Conservation (phyloP, 2,888 invertebrate species). For the Noctua pronuba region DNA sequence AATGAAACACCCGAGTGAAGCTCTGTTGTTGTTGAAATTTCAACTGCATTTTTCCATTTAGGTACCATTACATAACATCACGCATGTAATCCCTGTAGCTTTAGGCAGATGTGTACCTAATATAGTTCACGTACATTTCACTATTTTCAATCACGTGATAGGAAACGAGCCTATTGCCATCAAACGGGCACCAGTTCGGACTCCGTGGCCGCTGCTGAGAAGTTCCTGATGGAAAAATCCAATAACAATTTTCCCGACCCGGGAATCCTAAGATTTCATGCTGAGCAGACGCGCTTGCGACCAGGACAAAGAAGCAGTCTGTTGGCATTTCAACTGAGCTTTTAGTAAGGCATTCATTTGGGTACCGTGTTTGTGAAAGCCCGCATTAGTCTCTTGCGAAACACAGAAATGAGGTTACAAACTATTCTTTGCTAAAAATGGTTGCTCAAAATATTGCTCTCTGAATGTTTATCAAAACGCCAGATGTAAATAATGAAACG, state of each 20-base stretch:
- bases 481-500: slow-evolving; percentile 59
- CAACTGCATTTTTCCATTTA: too few species aligned
- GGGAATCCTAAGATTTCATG: background rate
- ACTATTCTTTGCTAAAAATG: slow-evolving; percentile 23
- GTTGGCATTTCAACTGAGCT: background rate
- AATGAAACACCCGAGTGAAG: too few species aligned
- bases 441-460: slow-evolving; percentile 26
- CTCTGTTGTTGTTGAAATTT: too few species aligned
- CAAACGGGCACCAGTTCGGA: background rate
- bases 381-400: slow-evolving; percentile 2
- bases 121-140: too few species aligned
- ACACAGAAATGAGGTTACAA: slow-evolving; percentile 31
- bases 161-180: background rate
- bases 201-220: background rate
- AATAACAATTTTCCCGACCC: background rate
- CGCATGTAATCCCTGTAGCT: too few species aligned
- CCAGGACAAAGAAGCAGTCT: background rate
- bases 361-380: background rate
- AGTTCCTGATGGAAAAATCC: background rate
- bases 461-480: slow-evolving; percentile 43
- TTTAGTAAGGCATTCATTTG: background rate
- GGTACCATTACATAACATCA: too few species aligned
- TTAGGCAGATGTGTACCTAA: too few species aligned
- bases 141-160: background rate
- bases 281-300: background rate